A percentile compares a stretch with the other conserved stretches of the same genome.
Conservation (phyloP, 2,797 vertebrate genomes). For the Yasuhikotakia modesta region DNA sequence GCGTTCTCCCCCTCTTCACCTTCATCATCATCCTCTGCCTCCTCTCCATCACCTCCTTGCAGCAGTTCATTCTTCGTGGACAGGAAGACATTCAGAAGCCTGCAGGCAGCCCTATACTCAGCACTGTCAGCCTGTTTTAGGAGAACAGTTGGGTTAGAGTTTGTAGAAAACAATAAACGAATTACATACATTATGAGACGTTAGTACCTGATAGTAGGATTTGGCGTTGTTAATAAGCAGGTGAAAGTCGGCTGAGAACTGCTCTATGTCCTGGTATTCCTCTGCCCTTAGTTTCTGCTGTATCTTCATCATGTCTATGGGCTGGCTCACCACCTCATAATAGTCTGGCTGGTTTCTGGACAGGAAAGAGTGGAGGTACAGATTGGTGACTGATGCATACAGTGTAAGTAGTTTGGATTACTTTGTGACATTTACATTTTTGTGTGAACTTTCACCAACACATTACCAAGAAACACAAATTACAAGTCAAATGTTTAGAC, state of each 20-base stretch:
- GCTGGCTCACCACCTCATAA: conserved; percentile 95
- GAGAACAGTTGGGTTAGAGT: not conserved
- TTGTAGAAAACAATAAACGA: not conserved
- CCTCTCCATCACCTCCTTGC: conserved; percentile 88
- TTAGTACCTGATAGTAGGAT: conserved; percentile 96
- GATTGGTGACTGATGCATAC: not conserved
- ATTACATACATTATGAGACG: too few species aligned
- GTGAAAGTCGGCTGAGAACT: conserved; percentile 93
- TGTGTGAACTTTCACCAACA: not conserved
- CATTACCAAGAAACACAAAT: too few species aligned
- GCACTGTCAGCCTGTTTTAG: conserved; percentile 82
- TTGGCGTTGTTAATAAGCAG: conserved; percentile 97
- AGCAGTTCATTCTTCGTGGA: conserved; percentile 93
- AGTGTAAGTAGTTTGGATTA: not conserved
- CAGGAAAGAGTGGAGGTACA: conserved; percentile 40
- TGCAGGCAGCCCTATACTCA: conserved; percentile 92
- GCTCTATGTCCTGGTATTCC: conserved; percentile 91
- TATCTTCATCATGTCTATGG: conserved; percentile 98
- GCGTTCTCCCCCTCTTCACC: conserved; percentile 87
- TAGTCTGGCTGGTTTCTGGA: conserved; percentile 96
- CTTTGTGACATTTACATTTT: not conserved
- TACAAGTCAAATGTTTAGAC: too few species aligned
- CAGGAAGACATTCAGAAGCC: conserved; percentile 91
- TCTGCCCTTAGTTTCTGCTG: conserved; percentile 97
- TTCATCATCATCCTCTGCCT: conserved; percentile 88